Evolutionary conservation across 2,113 vertebrate genomes (phyloP).

Genomic region (Rhineura floridana): DNA sequence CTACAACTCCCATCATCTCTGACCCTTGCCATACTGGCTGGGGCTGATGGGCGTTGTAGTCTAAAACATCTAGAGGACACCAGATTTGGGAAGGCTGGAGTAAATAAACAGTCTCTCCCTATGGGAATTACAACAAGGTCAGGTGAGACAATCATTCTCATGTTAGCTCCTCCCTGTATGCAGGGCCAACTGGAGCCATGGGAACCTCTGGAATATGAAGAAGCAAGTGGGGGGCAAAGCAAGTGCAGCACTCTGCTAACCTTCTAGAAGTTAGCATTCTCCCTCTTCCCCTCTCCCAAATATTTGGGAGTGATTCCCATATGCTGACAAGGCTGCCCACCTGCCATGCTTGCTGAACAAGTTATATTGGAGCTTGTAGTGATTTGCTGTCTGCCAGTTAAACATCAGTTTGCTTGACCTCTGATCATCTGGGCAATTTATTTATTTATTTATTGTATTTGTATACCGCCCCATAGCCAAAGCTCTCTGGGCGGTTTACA

Average conservation of each 20-base stretch:
- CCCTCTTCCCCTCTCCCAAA: not conserved
- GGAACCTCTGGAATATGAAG: not conserved
- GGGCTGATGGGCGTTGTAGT: not conserved
- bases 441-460: too few relatives aligned
- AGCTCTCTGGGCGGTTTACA: too few relatives aligned
- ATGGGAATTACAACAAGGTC: not conserved
- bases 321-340: not conserved
- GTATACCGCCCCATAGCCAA: too few relatives aligned
- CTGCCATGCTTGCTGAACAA: not conserved
- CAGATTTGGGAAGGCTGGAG: not conserved
- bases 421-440: not conserved
- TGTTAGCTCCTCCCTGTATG: not conserved
- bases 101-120: not conserved
- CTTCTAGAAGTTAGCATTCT: not conserved
- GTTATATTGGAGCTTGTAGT: not conserved
- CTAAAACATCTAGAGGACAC: not conserved
- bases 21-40: not conserved
- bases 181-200: not conserved
- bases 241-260: not conserved
- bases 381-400: not conserved
- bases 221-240: not conserved
- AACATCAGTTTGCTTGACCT: not conserved
- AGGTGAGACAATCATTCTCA: not conserved
- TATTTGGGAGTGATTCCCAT: not conserved
- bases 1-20: too few relatives aligned